Conservation (phyloP, 2,113 vertebrate genomes). For the Sisor rabdophorus region DNA sequence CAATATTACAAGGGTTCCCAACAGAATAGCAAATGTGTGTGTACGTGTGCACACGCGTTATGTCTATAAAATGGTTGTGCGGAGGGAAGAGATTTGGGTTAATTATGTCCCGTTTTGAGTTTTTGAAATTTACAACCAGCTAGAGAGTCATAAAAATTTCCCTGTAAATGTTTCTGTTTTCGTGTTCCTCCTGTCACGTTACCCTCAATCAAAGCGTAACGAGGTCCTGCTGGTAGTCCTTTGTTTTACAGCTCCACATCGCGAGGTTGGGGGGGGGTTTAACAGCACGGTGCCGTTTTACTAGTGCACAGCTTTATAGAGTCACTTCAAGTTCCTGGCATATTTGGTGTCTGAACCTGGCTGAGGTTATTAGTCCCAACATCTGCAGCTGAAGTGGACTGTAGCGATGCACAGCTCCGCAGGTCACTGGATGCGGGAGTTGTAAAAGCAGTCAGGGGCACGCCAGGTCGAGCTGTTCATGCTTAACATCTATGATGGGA, state of each 20-base stretch:
- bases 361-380: slow-evolving; percentile 56
- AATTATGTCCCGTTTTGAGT: not conserved
- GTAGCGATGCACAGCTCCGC: not conserved
- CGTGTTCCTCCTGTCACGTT: slow-evolving; percentile 39
- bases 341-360: slow-evolving; percentile 52
- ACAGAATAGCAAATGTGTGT: too few relatives aligned
- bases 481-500: not conserved
- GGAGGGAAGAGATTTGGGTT: not conserved
- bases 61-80: not conserved
- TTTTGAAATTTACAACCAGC: slow-evolving; percentile 38
- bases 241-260: slow-evolving; percentile 62
- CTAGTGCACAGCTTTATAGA: slow-evolving; percentile 60
- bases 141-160: slow-evolving; percentile 44
- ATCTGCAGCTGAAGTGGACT: slow-evolving; percentile 54
- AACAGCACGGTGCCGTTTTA: slow-evolving; percentile 56
- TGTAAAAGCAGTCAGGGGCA: slow-evolving; percentile 23
- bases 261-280: slow-evolving; percentile 46
- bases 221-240: slow-evolving; percentile 56
- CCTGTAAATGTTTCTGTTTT: not conserved
- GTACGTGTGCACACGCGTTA: too few relatives aligned
- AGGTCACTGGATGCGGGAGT: slow-evolving; percentile 19
- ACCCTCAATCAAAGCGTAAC: slow-evolving; percentile 49
- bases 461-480: not conserved
- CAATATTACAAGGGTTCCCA: too few relatives aligned
- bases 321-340: slow-evolving; percentile 68